These are phyloP conservation scores for Muraenolepis orangiensis DNA, from an alignment of 2,797 vertebrate species.

Conservation along the genomic window DNA sequence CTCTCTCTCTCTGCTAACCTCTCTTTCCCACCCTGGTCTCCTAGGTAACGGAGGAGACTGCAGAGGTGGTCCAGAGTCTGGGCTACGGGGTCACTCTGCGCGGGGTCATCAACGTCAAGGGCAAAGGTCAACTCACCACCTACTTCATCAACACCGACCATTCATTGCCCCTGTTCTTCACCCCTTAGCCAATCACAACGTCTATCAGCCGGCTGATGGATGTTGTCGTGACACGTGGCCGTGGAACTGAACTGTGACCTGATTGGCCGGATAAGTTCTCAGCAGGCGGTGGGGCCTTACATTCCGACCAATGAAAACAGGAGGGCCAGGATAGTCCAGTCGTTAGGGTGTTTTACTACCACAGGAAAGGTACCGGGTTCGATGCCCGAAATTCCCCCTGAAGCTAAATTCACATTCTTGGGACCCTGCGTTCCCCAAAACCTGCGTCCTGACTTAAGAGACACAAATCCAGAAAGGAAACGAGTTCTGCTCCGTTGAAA, in stretches of 20 bases:
- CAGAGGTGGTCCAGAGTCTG: conserved; percentile 71
- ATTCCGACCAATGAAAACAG: too few species aligned
- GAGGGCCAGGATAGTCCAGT: neutral
- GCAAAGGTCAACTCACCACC: conserved; percentile 87
- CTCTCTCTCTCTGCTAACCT: neutral
- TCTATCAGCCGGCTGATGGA: neutral
- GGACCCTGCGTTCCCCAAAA: too few species aligned
- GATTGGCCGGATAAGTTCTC: too few species aligned
- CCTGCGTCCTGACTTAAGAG: too few species aligned
- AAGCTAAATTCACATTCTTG: too few species aligned
- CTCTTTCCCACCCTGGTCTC: neutral
- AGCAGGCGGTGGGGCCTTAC: too few species aligned
- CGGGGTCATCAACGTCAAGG: conserved; percentile 84
- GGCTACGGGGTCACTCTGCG: conserved; percentile 78
- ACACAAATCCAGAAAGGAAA: too few species aligned
- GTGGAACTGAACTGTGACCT: neutral
- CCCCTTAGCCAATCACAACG: neutral
- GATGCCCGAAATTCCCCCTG: too few species aligned
- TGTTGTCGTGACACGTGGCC: too few species aligned
- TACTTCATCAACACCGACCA: conserved; percentile 82
- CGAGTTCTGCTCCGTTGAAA: neutral
- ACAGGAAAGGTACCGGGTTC: neutral
- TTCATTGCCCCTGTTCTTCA: conserved; percentile 35
- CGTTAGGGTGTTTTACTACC: neutral
- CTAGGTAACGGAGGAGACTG: conserved; percentile 86